Evolutionary conservation across 2,888 invertebrate species (phyloP).

Genomic region (Diaphora mendica): DNA sequence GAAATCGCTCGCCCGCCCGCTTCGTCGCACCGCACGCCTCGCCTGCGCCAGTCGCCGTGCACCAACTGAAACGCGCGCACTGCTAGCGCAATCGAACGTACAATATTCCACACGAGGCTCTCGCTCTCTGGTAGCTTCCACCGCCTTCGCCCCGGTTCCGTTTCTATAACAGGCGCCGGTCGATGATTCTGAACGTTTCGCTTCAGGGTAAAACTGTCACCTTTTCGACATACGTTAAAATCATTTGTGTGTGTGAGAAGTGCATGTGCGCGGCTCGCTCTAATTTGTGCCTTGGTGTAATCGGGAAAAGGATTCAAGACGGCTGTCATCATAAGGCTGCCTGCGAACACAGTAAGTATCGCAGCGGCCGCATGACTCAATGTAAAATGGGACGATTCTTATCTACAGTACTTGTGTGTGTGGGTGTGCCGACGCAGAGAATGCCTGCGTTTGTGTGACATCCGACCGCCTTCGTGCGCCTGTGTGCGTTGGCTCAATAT

Average conservation of each 20-base stretch:
- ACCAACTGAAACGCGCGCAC: constrained; percentile 87
- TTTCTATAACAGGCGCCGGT: constrained; percentile 64
- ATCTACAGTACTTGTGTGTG: constrained; percentile 74
- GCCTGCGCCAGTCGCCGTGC: constrained; percentile 86
- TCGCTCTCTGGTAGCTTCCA: constrained; percentile 69
- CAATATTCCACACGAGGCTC: constrained; percentile 73
- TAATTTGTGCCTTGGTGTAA: constrained; percentile 72
- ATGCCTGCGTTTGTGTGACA: constrained; percentile 75
- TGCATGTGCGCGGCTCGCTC: constrained; percentile 75
- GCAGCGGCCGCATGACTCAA: constrained; percentile 79
- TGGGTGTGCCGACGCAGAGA: constrained; percentile 64
- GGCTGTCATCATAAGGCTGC: constrained; percentile 86
- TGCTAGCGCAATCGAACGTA: constrained; percentile 83
- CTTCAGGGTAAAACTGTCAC: constrained; percentile 56
- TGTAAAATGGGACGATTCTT: constrained; percentile 86
- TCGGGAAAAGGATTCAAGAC: constrained; percentile 80
- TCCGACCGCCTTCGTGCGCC: constrained; percentile 70
- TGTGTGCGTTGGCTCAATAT: constrained; percentile 84
- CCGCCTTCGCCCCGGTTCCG: constrained; percentile 61
- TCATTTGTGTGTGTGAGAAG: constrained; percentile 64
- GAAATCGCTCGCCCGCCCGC: constrained; percentile 86
- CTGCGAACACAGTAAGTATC: constrained; percentile 85
- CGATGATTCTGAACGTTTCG: constrained; percentile 62
- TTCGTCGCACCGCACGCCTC: constrained; percentile 82
- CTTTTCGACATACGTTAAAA: constrained; percentile 53